Conservation (phyloP, 2,113 vertebrate species). For the Caranx ignobilis region DNA sequence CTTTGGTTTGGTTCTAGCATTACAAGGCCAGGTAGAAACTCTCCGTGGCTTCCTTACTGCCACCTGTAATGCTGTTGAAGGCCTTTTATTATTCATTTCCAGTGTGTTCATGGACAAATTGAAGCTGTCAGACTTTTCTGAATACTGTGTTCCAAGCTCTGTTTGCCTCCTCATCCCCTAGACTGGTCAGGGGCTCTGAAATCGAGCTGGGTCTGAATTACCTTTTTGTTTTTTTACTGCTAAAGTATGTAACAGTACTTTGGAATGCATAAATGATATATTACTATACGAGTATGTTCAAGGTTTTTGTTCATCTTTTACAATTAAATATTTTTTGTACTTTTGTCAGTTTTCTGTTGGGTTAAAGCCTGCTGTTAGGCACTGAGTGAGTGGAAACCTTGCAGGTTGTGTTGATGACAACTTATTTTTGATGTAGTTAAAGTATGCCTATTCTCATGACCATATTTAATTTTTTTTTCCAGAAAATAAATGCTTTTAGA, state of each 20-base stretch:
- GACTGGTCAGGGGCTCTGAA: slow-evolving; percentile 24
- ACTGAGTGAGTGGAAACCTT: slow-evolving; percentile 32
- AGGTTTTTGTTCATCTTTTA: slow-evolving; percentile 59
- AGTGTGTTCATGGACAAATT: slow-evolving; percentile 19
- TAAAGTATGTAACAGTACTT: slow-evolving; percentile 40
- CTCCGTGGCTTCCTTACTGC: slow-evolving; percentile 3
- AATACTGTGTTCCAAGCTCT: slow-evolving; percentile 25
- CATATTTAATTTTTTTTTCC: slow-evolving; percentile 91
- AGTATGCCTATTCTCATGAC: slow-evolving; percentile 80
- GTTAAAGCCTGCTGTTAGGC: slow-evolving; percentile 30
- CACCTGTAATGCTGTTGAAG: slow-evolving; percentile 22
- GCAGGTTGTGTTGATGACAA: slow-evolving; percentile 33
- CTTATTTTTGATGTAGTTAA: slow-evolving; percentile 58
- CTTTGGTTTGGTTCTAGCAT: slow-evolving; percentile 35
- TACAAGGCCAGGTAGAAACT: slow-evolving; percentile 38
- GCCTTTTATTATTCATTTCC: slow-evolving; percentile 44
- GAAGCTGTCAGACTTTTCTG: slow-evolving; percentile 17
- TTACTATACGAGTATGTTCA: slow-evolving; percentile 53
- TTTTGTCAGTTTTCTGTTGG: slow-evolving; percentile 43
- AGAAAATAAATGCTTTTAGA: slow-evolving; percentile 95
- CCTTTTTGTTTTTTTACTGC: slow-evolving; percentile 33
- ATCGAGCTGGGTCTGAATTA: slow-evolving; percentile 10
- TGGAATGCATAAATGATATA: slow-evolving; percentile 60
- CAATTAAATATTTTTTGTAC: slow-evolving; percentile 61
- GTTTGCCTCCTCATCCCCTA: slow-evolving; percentile 6